Percentiles rank a stretch among this genome's conserved stretches.
Conservation (phyloP, 2,797 vertebrate genomes). For the Benthosema pterotum region DNA sequence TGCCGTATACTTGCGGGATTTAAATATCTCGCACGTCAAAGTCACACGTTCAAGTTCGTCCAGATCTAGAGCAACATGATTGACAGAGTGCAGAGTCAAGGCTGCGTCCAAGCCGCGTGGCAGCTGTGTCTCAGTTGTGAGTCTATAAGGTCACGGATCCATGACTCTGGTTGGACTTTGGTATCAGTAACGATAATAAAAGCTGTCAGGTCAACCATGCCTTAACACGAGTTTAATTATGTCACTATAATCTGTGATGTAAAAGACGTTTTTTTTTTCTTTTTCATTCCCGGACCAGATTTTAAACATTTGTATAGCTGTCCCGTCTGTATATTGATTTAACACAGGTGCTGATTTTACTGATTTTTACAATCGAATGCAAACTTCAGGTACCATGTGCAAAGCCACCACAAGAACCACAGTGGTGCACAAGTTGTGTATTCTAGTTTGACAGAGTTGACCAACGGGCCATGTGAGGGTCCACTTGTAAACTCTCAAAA, state of each 20-base stretch:
- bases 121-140: slow-evolving; percentile 56
- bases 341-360: too few relatives aligned
- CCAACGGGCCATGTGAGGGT: too few relatives aligned
- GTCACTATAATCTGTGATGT: slow-evolving; percentile 6
- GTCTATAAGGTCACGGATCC: slow-evolving; percentile 36
- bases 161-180: neutral
- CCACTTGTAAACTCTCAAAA: too few relatives aligned
- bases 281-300: too few relatives aligned
- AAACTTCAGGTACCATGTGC: too few relatives aligned
- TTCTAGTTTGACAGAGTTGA: too few relatives aligned
- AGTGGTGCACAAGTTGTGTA: too few relatives aligned
- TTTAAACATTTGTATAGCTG: too few relatives aligned
- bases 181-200: slow-evolving; percentile 39
- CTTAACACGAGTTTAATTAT: slow-evolving; percentile 42
- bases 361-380: too few relatives aligned
- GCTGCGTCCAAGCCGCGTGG: slow-evolving; percentile 30
- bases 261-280: neutral
- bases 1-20: too few relatives aligned
- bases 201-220: slow-evolving; percentile 36
- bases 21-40: slow-evolving; percentile 29
- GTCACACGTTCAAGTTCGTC: slow-evolving; percentile 29
- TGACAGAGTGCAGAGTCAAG: slow-evolving; percentile 42
- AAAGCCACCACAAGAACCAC: too few relatives aligned
- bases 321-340: too few relatives aligned
- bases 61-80: slow-evolving; percentile 39